phyloP scores from a whole-genome alignment of 2,113 vertebrate species.

The Centropus unirufus region DNA sequence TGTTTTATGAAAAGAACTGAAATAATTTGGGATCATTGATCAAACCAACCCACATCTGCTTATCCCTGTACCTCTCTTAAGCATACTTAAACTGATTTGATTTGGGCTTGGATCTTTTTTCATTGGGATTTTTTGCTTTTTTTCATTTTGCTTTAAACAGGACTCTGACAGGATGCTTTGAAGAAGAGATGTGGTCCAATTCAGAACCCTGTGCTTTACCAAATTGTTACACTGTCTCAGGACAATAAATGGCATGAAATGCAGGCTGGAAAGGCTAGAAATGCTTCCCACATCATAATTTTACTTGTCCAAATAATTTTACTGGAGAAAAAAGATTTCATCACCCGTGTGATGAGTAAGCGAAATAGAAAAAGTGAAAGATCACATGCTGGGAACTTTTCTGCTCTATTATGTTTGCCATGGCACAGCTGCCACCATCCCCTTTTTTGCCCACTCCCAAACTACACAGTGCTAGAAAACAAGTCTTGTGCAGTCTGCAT shows the following conservation, averaged over 20 bases:
- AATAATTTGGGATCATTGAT: not conserved
- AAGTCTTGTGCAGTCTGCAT: not conserved
- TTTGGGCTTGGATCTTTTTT: no score
- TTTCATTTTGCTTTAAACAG: not conserved
- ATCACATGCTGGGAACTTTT: not conserved
- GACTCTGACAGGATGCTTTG: not conserved
- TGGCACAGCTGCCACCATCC: not conserved
- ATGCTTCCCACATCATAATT: not conserved
- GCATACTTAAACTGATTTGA: not conserved
- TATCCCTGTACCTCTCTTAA: not conserved
- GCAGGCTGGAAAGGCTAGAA: not conserved
- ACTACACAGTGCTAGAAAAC: not conserved
- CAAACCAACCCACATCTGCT: not conserved
- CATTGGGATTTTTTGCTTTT: not conserved
- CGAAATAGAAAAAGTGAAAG: not conserved
- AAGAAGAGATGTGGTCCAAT: not conserved
- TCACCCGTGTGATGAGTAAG: not conserved
- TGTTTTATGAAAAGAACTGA: not conserved
- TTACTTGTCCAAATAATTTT: not conserved
- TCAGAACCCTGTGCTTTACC: not conserved
- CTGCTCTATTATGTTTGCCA: not conserved
- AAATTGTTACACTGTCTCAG: not conserved
- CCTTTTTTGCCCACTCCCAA: not conserved
- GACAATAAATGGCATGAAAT: not conserved
- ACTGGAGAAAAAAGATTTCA: not conserved